Conservation (phyloP, 2,113 vertebrate species). For the Tetraodon nigroviridis region DNA sequence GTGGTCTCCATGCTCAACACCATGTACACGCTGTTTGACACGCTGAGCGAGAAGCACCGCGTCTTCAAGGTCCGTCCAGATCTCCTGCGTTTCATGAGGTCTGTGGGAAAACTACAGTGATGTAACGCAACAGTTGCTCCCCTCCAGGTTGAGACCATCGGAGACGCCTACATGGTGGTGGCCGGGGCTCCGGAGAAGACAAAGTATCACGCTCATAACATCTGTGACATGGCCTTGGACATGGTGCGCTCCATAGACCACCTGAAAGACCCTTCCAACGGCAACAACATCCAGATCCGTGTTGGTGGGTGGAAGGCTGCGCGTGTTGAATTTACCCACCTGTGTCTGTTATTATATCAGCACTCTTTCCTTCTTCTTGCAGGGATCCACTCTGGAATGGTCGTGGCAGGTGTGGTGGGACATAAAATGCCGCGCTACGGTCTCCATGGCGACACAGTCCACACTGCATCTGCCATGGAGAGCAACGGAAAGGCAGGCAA, state of each 20-base stretch:
- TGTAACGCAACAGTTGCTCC: not conserved
- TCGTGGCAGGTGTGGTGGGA: conserved; percentile 73
- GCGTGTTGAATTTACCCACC: not conserved
- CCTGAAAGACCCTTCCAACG: conserved; percentile 74
- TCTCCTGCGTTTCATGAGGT: not conserved
- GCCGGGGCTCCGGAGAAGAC: conserved; percentile 75
- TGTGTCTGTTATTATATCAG: not conserved
- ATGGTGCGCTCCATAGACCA: conserved; percentile 76
- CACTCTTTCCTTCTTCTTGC: not conserved
- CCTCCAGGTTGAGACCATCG: conserved; percentile 70
- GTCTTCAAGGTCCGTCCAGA: conserved; percentile 70
- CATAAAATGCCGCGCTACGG: conserved; percentile 77
- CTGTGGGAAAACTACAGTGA: not conserved
- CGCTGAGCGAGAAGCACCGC: conserved; percentile 73
- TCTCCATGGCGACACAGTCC: conserved; percentile 74
- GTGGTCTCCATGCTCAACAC: conserved; percentile 77
- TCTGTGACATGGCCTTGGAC: conserved; percentile 77
- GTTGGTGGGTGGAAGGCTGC: conserved; percentile 57
- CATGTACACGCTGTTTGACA: conserved; percentile 76
- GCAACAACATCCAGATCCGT: conserved; percentile 75
- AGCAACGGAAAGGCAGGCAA: conserved; percentile 71
- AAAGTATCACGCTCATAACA: conserved; percentile 75
- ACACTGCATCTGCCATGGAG: conserved; percentile 77
- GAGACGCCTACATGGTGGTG: conserved; percentile 75
- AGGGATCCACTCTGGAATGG: conserved; percentile 78